Evolutionary conservation across 2,113 vertebrate genomes (phyloP).

Genomic region (Sula dactylatra): DNA sequence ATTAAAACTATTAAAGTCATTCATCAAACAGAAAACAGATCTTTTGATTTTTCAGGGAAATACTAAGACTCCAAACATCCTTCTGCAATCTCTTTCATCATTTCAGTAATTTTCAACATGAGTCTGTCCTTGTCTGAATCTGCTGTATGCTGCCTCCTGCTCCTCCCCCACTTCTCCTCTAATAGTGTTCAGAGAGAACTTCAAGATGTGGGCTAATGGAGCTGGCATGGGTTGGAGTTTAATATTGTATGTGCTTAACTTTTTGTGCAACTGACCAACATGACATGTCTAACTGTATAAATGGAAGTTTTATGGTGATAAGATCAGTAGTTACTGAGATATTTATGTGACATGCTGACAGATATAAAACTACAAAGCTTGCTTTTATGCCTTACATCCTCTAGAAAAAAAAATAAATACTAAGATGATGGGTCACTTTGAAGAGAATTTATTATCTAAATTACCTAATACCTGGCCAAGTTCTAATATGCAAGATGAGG

Average conservation of each 20-base stretch:
- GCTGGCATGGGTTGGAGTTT: constrained; percentile 74
- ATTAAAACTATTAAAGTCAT: constrained; percentile 49
- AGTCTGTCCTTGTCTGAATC: not conserved
- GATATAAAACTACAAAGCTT: constrained; percentile 83
- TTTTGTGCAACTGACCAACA: constrained; percentile 83
- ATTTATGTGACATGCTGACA: constrained; percentile 95
- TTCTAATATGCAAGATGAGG: constrained; percentile 71
- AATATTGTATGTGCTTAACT: constrained; percentile 77
- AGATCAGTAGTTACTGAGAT: constrained; percentile 95
- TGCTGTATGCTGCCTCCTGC: not conserved
- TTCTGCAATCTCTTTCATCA: constrained; percentile 43
- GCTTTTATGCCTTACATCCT: constrained; percentile 78
- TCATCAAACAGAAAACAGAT: constrained; percentile 40
- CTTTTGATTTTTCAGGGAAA: constrained; percentile 39
- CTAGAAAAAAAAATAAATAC: constrained; percentile 72
- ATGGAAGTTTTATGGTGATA: constrained; percentile 93
- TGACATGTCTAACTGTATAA: constrained; percentile 88
- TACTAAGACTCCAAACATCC: constrained; percentile 6
- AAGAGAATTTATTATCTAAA: constrained; percentile 75
- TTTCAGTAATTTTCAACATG: constrained; percentile 38
- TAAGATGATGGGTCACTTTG: constrained; percentile 73
- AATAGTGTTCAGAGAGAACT: constrained; percentile 68
- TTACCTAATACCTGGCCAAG: constrained; percentile 78
- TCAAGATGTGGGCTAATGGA: constrained; percentile 74
- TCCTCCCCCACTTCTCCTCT: constrained; percentile 35